These are phyloP conservation scores for Brachionus rubens DNA, from an alignment of 1,140 invertebrate species.

Conservation along the genomic window DNA sequence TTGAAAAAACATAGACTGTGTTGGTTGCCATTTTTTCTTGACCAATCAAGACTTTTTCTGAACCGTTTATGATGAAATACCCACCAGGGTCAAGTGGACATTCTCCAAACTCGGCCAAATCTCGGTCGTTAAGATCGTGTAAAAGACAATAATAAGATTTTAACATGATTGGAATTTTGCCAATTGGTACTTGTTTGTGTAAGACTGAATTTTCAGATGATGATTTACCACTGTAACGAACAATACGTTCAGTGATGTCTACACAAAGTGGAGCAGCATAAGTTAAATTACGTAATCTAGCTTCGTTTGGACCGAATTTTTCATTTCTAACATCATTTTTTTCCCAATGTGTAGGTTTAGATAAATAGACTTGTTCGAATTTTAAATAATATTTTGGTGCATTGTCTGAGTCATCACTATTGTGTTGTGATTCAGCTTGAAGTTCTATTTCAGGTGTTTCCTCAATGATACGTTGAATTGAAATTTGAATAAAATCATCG, in stretches of 20 bases:
- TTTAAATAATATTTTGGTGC: conserved; percentile 86
- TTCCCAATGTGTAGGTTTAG: conserved; percentile 94
- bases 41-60: conserved; percentile 77
- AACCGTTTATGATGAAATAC: conserved; percentile 62
- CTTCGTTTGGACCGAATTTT: conserved; percentile 76
- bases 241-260: conserved; percentile 84
- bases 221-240: conserved; percentile 64
- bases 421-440: conserved; percentile 94
- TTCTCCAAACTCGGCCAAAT: conserved; percentile 96
- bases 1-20: conserved; percentile 96
- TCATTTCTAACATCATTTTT: conserved; percentile 29
- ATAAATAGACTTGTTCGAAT: conserved; percentile 98
- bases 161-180: conserved; percentile 99
- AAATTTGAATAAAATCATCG: conserved; percentile 99
- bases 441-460: conserved; percentile 95
- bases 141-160: conserved; percentile 92
- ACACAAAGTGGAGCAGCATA: conserved; percentile 92
- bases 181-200: conserved; percentile 76
- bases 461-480: conserved; percentile 95
- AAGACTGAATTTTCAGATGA: conserved; percentile 70
- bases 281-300: conserved; percentile 67
- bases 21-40: conserved; percentile 99
- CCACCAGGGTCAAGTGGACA: conserved; percentile 89
- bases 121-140: conserved; percentile 88
- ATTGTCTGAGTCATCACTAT: conserved; percentile 81